Base-by-base conservation (phyloP, 2,888 invertebrate species). In the Drosophila emarginata region DNA sequence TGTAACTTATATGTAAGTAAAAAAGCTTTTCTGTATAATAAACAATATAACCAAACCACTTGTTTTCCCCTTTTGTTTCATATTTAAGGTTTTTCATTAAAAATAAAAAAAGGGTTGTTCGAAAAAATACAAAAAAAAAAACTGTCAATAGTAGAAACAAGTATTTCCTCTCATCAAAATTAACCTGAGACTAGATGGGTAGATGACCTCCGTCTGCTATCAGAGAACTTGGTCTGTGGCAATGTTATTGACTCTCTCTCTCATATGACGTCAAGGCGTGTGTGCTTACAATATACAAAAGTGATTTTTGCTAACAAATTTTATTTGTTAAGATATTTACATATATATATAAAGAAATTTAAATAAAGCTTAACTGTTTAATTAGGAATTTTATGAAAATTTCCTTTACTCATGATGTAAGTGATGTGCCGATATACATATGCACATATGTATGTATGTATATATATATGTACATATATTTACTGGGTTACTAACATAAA, bases 161-260 rank as follows among this genome's bases (percentile, higher is more conserved):
- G 45, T 45, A 21, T 45, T 21, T 45, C 21, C 45, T 45, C 45
- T 45, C 45, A 45, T 45, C 4, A 45, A 45, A 21, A 45, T 45
- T 21, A 45, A 45, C 45, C 18, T 45, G 45, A 45, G 45, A 12
- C 11, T 21, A 9, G 45, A 45, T 45, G 21, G 21, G 18, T 45
- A 18, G 45, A 45, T 45, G 45, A 45, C 45, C 45, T 45, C 45
- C 45, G 45, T 45, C 14, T 21, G 45, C 45, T 45, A 45, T 45
- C 45, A 14, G 45, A 45, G 45, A 45, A 32, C 32, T 32, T 32
- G 32, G 9, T 32, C 9, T 32, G 32, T 32, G 32, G 9, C 32
- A 32, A 45, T 45, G 21, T 45, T 45, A 21, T 45, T 45, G 45
- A 45, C 15, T 40, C 40, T 14, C 39, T 39, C 14, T 23, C 26